Evolutionary conservation across 2,113 vertebrate species (phyloP).

Genomic region (Ochotona princeps): DNA sequence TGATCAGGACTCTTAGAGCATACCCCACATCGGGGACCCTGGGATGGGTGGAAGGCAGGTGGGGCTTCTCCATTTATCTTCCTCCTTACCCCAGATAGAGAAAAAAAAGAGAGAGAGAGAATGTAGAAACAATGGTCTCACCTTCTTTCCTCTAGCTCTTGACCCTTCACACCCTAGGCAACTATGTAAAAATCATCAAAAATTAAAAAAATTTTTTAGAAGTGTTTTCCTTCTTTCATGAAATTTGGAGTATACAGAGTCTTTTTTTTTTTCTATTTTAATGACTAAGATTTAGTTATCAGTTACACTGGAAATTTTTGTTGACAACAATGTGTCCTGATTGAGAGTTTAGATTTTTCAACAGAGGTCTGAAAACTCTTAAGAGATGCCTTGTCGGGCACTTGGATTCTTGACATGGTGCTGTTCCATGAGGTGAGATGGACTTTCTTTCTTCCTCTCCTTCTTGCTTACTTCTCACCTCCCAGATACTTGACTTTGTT

Average conservation of each 20-base stretch:
- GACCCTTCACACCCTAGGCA: too few species aligned
- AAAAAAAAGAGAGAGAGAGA: too few species aligned
- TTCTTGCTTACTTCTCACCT: not conserved
- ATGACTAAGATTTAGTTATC: not conserved
- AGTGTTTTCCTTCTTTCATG: not conserved
- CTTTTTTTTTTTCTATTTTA: not conserved
- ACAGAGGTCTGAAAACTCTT: not conserved
- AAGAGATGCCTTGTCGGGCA: not conserved
- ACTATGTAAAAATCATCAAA: too few species aligned
- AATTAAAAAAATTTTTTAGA: too few species aligned
- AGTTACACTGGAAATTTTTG: not conserved
- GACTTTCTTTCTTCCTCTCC: not conserved
- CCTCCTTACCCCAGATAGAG: too few species aligned
- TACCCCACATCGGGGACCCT: too few species aligned
- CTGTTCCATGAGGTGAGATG: not conserved
- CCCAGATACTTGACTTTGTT: not conserved
- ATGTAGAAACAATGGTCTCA: too few species aligned
- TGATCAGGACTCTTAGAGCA: too few species aligned
- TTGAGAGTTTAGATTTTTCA: slow-evolving; percentile 10
- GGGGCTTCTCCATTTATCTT: too few species aligned
- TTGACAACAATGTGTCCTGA: not conserved
- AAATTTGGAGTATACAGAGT: not conserved
- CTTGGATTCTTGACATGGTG: not conserved
- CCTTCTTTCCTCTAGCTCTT: too few species aligned
- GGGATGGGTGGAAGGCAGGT: too few species aligned